Evolutionary conservation across 2,113 vertebrate species (phyloP), one percentile per base, ranked within the genome.

Genomic region (Rhynchomys soricoides): DNA sequence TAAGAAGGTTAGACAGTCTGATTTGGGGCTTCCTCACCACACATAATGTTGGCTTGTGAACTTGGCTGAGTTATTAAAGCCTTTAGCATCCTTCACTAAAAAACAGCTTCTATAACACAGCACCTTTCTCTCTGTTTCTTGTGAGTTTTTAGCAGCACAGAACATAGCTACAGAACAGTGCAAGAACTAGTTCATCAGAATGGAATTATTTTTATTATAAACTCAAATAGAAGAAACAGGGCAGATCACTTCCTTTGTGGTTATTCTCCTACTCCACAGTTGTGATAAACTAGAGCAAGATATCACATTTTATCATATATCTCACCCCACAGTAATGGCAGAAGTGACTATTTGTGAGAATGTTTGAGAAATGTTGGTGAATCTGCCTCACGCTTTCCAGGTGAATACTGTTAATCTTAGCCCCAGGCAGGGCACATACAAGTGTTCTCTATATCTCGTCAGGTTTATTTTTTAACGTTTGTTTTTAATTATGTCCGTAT

Each of bases 311-410:
- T 73, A 74, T 15, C 74, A 48, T 31, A 43, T 16, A 19, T 50
- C 45, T 31, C 0, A 19, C 57, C 57, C 15, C 19, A 9, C 16
- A n/a, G 21, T 74, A 50, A 2, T 22, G 24, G 59, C 52, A 79
- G 77, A 78, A 81, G 50, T 37, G 2, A 16, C 16, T 70, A 1
- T 29, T 24, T 6, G 10, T 8, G 34, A 74, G 48, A 1, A 29
- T 7, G 3, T 26, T 57, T 70, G 75, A 7, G 48, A 29, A n/a
- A 11, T 75, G 45, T 24, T 2, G 4, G 9, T 79, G 55, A 43
- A 3, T 16, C 17, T 5, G 15, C 45, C 31, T 37, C 31, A 13
- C 0, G 0, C n/a, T 45, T 62, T 29, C 5, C 29, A 2, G 43
- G 7, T 2, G 0, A 1, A 4, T 10, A 26, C 15, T 57, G 40